phyloP scores from a whole-genome alignment of 2,888 invertebrate species.

The Abrostola triplasia region DNA sequence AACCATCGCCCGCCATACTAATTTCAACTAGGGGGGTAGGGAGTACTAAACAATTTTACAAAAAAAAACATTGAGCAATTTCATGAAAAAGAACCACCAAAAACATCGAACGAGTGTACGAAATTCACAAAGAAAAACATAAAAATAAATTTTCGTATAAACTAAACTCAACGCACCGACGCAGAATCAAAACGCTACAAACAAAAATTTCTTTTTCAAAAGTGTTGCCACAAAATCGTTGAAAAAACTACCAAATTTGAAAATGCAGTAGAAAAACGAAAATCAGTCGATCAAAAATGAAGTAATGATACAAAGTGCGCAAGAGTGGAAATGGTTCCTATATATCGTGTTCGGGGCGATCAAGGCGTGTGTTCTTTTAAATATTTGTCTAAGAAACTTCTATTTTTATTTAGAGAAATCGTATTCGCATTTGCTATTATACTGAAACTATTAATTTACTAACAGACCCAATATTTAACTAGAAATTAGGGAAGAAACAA shows the following conservation, averaged over 20 bases:
- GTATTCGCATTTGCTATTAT: slow-evolving; percentile 66
- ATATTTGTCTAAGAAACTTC: slow-evolving; percentile 63
- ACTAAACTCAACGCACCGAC: slow-evolving; percentile 59
- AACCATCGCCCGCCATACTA: slow-evolving; percentile 77
- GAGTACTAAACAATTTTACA: slow-evolving; percentile 78
- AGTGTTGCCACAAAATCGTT: slow-evolving; percentile 70
- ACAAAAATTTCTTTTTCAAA: slow-evolving; percentile 60
- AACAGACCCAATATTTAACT: slow-evolving; percentile 46
- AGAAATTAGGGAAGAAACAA: slow-evolving; percentile 40
- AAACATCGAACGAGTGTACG: slow-evolving; percentile 69
- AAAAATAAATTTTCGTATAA: slow-evolving; percentile 58
- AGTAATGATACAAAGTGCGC: slow-evolving; percentile 63
- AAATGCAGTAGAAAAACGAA: slow-evolving; percentile 59
- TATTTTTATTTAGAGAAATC: slow-evolving; percentile 65
- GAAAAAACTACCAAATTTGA: slow-evolving; percentile 55
- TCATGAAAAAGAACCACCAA: slow-evolving; percentile 77
- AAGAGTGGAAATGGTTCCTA: slow-evolving; percentile 64
- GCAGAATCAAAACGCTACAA: slow-evolving; percentile 63
- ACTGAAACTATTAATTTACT: slow-evolving; percentile 71
- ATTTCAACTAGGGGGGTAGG: slow-evolving; percentile 77
- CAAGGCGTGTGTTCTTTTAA: slow-evolving; percentile 71
- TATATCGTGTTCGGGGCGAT: slow-evolving; percentile 67
- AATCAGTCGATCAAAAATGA: slow-evolving; percentile 56
- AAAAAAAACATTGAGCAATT: slow-evolving; percentile 84
- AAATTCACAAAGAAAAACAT: slow-evolving; percentile 59